These are phyloP conservation scores for Potorous gilbertii DNA, from an alignment of 2,797 vertebrate genomes.

Conservation along the genomic window DNA sequence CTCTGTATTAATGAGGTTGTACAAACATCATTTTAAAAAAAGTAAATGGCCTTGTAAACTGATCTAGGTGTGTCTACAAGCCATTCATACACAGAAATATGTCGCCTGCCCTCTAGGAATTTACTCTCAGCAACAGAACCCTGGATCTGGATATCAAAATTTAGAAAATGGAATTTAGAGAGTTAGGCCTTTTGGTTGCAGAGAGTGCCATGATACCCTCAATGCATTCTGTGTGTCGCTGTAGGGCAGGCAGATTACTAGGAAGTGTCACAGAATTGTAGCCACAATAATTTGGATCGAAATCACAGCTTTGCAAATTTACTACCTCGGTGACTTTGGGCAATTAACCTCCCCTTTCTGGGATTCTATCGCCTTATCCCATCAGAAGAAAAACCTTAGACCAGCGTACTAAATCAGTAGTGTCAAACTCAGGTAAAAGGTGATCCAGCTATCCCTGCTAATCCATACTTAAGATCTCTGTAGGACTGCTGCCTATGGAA, in stretches of 20 bases:
- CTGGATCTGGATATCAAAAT: background rate
- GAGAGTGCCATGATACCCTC: background rate
- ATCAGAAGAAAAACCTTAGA: background rate
- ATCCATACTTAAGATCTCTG: background rate
- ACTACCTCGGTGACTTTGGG: background rate
- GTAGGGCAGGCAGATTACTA: background rate
- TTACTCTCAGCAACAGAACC: background rate
- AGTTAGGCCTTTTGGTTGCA: background rate
- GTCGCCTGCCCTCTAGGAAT: background rate
- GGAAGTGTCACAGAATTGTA: background rate
- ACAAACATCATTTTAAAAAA: background rate
- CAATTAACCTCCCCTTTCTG: background rate
- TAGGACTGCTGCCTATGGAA: background rate
- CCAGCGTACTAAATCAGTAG: background rate
- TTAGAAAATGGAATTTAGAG: background rate
- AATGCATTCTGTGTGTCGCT: background rate
- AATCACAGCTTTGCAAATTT: background rate
- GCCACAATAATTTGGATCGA: background rate
- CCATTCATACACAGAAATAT: background rate
- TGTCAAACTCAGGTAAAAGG: background rate
- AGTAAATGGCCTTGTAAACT: background rate
- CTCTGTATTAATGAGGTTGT: background rate
- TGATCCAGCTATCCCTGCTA: background rate
- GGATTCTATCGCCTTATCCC: background rate
- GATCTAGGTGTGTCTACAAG: background rate